phyloP scores from a whole-genome alignment of 2,113 vertebrate genomes.

The Poicephalus gulielmi region DNA sequence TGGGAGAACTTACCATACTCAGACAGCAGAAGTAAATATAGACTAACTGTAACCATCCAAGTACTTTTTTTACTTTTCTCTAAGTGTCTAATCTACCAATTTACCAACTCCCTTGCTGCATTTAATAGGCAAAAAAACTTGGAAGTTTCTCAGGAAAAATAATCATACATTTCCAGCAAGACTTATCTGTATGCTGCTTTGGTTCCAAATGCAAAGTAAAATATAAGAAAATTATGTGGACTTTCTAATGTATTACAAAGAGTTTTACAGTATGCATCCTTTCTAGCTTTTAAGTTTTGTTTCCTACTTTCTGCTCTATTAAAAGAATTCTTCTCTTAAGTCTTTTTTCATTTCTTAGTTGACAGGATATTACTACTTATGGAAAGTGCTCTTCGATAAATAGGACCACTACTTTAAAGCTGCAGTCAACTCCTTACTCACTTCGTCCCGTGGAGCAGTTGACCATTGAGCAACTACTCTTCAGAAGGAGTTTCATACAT shows the following conservation, averaged over 20 bases:
- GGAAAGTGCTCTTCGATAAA: not conserved
- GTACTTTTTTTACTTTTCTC: not conserved
- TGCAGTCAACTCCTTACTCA: not conserved
- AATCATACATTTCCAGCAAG: not conserved
- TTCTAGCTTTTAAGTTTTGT: not conserved
- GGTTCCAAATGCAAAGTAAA: not conserved
- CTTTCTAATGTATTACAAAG: not conserved
- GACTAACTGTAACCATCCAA: not conserved
- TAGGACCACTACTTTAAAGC: not conserved
- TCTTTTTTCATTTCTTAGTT: not conserved
- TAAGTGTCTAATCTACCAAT: conserved; percentile 6
- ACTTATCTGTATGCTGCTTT: not conserved
- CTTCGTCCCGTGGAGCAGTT: not conserved
- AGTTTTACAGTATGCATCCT: not conserved
- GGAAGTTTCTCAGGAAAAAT: conserved; percentile 4
- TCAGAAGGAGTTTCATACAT: not conserved
- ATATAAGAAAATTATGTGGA: not conserved
- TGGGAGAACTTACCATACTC: not conserved
- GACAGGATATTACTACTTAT: not conserved
- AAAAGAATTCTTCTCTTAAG: not conserved
- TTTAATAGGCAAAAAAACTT: conserved; percentile 36
- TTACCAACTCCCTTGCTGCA: not conserved
- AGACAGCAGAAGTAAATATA: not conserved
- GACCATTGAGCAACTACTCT: not conserved
- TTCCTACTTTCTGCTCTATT: not conserved